Base-by-base conservation (phyloP, 2,797 vertebrate genomes). In the Gadopsis marmoratus region DNA sequence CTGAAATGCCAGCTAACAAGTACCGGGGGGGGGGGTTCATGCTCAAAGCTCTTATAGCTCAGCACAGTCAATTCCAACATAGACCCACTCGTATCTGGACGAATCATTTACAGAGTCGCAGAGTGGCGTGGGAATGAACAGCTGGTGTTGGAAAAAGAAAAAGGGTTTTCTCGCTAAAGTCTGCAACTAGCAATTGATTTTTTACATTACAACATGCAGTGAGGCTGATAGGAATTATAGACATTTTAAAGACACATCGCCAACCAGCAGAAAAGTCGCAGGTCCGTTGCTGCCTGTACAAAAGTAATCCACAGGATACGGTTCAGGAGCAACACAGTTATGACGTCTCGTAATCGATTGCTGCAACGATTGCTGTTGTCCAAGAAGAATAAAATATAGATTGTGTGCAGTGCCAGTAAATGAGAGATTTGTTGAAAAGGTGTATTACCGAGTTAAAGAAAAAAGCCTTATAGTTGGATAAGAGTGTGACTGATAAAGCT, bases 101-200 rank as follows among this genome's bases (percentile, higher is more conserved):
- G 81, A 91, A 94, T 92, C 66, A 94, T 93, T 94, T 37, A 92
- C 89, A 86, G 84, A 60, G 65, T 31, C 45, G 13, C 60, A 50
- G 68, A 60, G 23, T 1, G 26, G 60, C 53, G 71, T 90, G 92
- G 81, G 90, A 92, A 86, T 19, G n/a, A 85, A 78, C 93, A 94
- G 84, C 82, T 93, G 92, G 53, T 61, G 59, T 2, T 53, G 31
- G 54, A 74, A n/a, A 51, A 43, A 54, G 14, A 19, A 59, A 39
- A 29, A 7, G 5, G 3, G 7, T 29, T 47, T 55, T 35, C 8
- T 14, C 19, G 21, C 3, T 5, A 6, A 65, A 5, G 29, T 58
- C 41, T 55, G 67, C 47, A 48, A 21, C 19, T 48, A 9, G 1
- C 47, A 48, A 21, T 48, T 21, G 7, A 48, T 48, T 17, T 48